phyloP scores from a whole-genome alignment of 2,113 vertebrate genomes.

The Sylvia atricapilla region DNA sequence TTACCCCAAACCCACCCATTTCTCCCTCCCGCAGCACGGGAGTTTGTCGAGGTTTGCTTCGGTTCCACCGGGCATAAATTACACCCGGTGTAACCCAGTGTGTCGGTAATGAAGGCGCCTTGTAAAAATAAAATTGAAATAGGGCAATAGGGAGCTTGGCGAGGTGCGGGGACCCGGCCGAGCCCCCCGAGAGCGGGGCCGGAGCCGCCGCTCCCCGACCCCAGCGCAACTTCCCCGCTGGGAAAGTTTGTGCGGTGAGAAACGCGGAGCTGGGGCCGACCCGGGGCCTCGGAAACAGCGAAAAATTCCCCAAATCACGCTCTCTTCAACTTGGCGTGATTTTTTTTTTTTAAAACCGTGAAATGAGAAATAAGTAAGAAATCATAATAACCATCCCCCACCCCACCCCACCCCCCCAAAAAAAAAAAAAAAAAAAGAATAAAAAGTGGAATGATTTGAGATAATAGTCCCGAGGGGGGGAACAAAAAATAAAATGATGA shows the following conservation, averaged over 20 bases:
- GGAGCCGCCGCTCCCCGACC: not conserved
- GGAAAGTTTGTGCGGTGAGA: slow-evolving; percentile 4
- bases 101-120: not conserved
- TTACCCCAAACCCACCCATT: not conserved
- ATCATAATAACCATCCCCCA: not conserved
- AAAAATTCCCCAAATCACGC: not conserved
- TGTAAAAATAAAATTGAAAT: not conserved
- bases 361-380: not conserved
- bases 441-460: not conserved
- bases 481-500: not conserved
- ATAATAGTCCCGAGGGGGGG: not conserved
- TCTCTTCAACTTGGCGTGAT: not conserved
- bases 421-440: too few relatives aligned
- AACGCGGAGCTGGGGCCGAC: not conserved
- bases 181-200: not conserved
- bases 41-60: not conserved
- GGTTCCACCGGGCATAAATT: not conserved
- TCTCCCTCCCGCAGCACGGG: not conserved
- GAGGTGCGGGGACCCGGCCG: not conserved
- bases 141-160: not conserved
- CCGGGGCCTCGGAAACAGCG: not conserved
- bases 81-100: not conserved
- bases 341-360: not conserved
- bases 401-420: too few relatives aligned
- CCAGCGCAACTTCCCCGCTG: not conserved